Base-by-base conservation (phyloP, 2,797 vertebrate species). In the Borostomias antarcticus region DNA sequence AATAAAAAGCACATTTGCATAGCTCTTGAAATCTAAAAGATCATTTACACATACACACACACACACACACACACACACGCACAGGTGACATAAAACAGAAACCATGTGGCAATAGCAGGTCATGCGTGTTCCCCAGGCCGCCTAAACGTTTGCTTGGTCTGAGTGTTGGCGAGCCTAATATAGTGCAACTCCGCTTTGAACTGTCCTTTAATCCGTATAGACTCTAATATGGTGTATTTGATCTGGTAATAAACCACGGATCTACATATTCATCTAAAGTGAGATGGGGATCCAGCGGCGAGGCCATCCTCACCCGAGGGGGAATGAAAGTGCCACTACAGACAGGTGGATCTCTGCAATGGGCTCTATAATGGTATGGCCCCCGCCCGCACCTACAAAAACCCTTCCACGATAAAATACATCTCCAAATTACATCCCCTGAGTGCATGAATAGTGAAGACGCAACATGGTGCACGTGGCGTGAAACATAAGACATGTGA, bases 301-400 rank as follows among this genome's bases (percentile, higher is more conserved):
- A 65, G 25, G 51, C 51, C 64, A 67, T 72, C 70, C 25, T 28
- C 26, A 37, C 52, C 30, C 51, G 15, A 33, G 40, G 37, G 62
- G 68, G 59, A 5, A 60, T 68, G 29, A 28, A 69, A 82, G 40
- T 78, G 47, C 62, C 81, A 72, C 54, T 72, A 72, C 51, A 83
- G 58, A 77, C 86, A 87, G 89, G 87, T 89, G 78, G 65, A 45
- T 37, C 4, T 5, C 53, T 76, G 58, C 15, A 37, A 73, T 5
- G 1, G 17, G 3, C 63, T 65, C 64, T 58, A 15, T 66, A 61
- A 35, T 56, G 29, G 66, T 64, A 71, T 69, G 29, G 28, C 43
- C 62, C 54, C 58, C 32, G 33, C 58, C 43, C 28, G 33, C 43
- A 37, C 68, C 8, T n/a, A 13, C 3, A 29, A 8, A 35, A 32